Evolutionary conservation across 2,797 vertebrate species (phyloP), one percentile per base, ranked within the genome.

Genomic region (Craterocephalus amniculus): DNA sequence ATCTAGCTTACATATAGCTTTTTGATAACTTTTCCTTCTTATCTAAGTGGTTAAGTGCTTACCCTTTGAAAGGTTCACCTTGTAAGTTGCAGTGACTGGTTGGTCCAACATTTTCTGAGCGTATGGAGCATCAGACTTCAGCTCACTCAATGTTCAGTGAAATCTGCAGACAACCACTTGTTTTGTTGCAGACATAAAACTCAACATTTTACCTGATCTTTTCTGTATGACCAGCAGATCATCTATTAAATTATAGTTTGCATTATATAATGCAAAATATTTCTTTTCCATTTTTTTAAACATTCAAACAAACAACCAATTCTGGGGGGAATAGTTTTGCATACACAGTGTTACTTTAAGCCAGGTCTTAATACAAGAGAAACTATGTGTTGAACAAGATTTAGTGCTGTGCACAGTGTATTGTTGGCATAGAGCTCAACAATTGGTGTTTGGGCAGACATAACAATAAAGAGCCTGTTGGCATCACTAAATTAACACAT

Each of bases 401-500:
- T 49, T 72, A 60, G 34, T 52, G 36, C 59, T 67, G 65, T 62
- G 60, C 45, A 69, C 43, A 48, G 43, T 48, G 43, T 51, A 8
- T 79, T 84, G 78, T 79, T 78, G 56, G 70, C 61, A 56, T 80
- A 58, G 32, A 72, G 68, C 58, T 76, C 67, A 68, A 59, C 70
- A 73, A 67, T 36, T 24, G 18, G 27, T 70, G 74, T 65, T 62
- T 68, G 63, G 59, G 36, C 69, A 67, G 57, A 59, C 36, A 8
- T 76, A 58, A 67, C 67, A 86, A 78, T 75, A 83, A 87, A 83
- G 63, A 43, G n/a, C 61, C 72, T 55, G 62, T 78, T 84, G 67
- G 57, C 57, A 64, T 74, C 73, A 34, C 45, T 77, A 70, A 83
- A 87, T 84, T 43, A 84, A 81, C 61, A 66, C 2, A 16, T 49